These are phyloP conservation scores for Anoncus sp. DNA, from an alignment of 2,888 invertebrate species.

Conservation along the genomic window DNA sequence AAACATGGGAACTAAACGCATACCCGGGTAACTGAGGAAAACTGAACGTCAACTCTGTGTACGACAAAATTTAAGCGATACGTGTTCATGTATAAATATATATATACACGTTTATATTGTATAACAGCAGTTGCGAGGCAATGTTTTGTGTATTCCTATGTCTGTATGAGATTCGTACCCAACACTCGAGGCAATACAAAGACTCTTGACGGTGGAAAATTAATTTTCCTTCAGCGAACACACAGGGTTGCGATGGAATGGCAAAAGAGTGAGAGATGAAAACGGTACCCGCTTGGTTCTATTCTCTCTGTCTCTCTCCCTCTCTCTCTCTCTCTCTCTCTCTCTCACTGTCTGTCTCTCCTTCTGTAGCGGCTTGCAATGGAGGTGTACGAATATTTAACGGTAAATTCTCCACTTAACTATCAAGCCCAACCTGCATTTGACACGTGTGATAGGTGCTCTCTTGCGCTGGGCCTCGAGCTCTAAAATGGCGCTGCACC, in stretches of 20 bases:
- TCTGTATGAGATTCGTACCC: slow-evolving; percentile 5
- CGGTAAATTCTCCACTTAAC: slow-evolving; percentile 63
- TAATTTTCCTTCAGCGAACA: slow-evolving; percentile 59
- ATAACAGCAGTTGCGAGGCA: slow-evolving; percentile 33
- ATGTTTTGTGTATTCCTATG: slow-evolving; percentile 25
- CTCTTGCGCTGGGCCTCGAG: slow-evolving; percentile 39
- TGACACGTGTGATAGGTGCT: slow-evolving; percentile 63
- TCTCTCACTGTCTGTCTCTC: slow-evolving; percentile 7
- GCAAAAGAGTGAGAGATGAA: slow-evolving; percentile 49
- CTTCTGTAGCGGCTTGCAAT: not conserved
- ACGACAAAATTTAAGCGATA: slow-evolving; percentile 37
- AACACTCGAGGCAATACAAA: slow-evolving; percentile 52
- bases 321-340: slow-evolving; percentile 17
- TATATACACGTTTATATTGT: slow-evolving; percentile 11
- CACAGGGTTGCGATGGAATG: slow-evolving; percentile 48
- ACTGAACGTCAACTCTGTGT: not conserved
- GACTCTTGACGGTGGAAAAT: slow-evolving; percentile 64
- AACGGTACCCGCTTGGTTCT: slow-evolving; percentile 23
- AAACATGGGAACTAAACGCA: slow-evolving; percentile 3
- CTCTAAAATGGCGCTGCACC: slow-evolving; percentile 47
- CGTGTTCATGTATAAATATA: not conserved
- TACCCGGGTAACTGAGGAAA: not conserved
- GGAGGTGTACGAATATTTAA: slow-evolving; percentile 59
- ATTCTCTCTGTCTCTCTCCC: slow-evolving; percentile 17
- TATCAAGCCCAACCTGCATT: slow-evolving; percentile 59